phyloP scores from a whole-genome alignment of 2,888 invertebrate species.

The Sabellastarte sp. region DNA sequence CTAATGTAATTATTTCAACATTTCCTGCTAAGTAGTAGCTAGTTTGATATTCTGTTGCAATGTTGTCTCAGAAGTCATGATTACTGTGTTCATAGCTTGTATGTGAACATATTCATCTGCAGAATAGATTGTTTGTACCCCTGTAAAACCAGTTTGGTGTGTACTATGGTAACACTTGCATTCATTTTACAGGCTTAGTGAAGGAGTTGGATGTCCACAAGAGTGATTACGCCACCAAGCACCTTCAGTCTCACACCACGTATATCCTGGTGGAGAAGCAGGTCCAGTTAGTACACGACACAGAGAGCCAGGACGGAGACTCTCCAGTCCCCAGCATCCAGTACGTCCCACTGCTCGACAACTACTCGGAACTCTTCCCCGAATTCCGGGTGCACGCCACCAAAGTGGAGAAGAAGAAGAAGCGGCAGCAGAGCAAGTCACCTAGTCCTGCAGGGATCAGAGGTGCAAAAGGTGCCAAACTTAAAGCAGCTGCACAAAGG shows the following conservation, averaged over 20 bases:
- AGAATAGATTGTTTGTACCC: too few relatives aligned
- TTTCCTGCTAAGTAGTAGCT: too few relatives aligned
- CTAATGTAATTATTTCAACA: too few relatives aligned
- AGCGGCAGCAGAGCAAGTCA: slow-evolving; percentile 39
- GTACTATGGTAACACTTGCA: too few relatives aligned
- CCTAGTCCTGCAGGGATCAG: slow-evolving; percentile 49
- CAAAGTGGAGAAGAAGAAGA: slow-evolving; percentile 29
- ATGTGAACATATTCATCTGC: too few relatives aligned
- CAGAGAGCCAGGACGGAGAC: slow-evolving; percentile 9
- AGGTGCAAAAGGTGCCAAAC: neutral
- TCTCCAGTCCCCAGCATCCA: slow-evolving; percentile 35
- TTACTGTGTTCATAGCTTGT: too few relatives aligned
- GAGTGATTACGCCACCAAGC: slow-evolving; percentile 51
- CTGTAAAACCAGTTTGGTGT: too few relatives aligned
- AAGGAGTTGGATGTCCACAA: slow-evolving; percentile 55
- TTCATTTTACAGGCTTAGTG: slow-evolving; percentile 50
- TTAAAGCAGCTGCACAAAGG: neutral
- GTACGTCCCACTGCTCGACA: slow-evolving; percentile 51
- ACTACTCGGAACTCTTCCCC: slow-evolving; percentile 47
- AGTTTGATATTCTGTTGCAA: too few relatives aligned
- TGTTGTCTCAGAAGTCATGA: too few relatives aligned
- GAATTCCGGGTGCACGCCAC: slow-evolving; percentile 46
- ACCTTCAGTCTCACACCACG: slow-evolving; percentile 49
- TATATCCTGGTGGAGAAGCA: slow-evolving; percentile 56
- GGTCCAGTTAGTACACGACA: slow-evolving; percentile 15